Base-by-base conservation (phyloP, 2,113 vertebrate genomes). In the Amblyornis subalaris region DNA sequence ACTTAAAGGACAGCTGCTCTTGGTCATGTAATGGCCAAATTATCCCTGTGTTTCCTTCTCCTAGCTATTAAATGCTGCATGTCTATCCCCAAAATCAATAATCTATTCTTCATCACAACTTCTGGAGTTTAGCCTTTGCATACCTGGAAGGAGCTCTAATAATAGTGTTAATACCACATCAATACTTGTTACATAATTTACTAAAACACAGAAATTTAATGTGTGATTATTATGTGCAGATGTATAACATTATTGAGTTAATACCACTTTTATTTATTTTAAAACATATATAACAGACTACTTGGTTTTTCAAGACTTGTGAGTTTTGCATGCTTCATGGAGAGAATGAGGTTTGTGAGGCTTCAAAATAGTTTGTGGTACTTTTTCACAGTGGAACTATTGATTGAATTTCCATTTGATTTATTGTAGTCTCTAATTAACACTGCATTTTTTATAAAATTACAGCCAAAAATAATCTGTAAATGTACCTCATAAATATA, bases 31-130 rank as follows among this genome's bases (percentile, higher is more conserved):
- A 36, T 75, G 36, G 20, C 25, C 65, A 85, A 53, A 55, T 50
- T 88, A 31, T 60, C 23, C 28, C n/a, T 23, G 3, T 45, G 18
- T 85, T 76, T 85, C 22, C 48, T 53, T 83, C n/a, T 79, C 22
- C 17, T 21, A 31, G 10, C 7, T 88, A 18, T 61, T 82, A 72
- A 78, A 51, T n/a, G 3, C 17, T 92, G 24, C 25, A 21, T 48
- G 7, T 48, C 16, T 90, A 2, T 64, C 31, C 24, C 55, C 44
- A 36, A 55, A 85, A 51, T n/a, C 51, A 82, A 14, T 60, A 38
- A 85, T 36, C 33, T 61, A 1, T 47, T 90, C 24, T 64, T 82
- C 3, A 2, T 48, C 0, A 0, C 0, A 0, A 65, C 9, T 78
- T 90, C 11, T 53, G 15, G 12, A 57, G 7, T n/a, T 35, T 29